Base-by-base conservation (phyloP, 2,797 vertebrate genomes). In the Lates japonicus region DNA sequence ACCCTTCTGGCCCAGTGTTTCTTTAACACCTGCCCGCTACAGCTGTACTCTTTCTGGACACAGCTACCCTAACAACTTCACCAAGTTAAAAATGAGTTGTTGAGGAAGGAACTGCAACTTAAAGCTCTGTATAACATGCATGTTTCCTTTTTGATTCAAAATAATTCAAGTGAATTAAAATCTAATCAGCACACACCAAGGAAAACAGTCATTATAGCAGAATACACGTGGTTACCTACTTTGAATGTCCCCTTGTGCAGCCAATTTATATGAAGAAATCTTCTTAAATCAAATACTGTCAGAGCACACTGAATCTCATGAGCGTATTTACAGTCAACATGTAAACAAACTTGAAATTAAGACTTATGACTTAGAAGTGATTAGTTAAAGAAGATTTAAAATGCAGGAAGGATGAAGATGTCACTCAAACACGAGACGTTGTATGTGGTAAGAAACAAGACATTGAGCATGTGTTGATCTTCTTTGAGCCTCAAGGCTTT, bases 361-460 rank as follows among this genome's bases (percentile, higher is more conserved):
- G 85, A 79, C 70, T 85, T 80, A 81, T 70, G 74, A 81, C 90
- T 70, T 69, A 54, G 69, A 65, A 22, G 82, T 88, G 87, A 91
- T 91, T 90, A 88, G 73, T 91, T 76, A 86, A 93, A 88, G 82
- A 79, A 89, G 88, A 90, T 92, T 91, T 87, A 80, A 90, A 89
- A 76, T 71, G 63, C 66, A 55, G 83, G 58, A 71, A 78, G 87
- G 91, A 91, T 91, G 87, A 92, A 89, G 54, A 70, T 73, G 91
- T 86, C 89, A 87, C 74, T 90, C 84, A 88, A 74, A 87, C 37
- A 54, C 51, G 25, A 84, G 54, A 81, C 29, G 35, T 29, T 20
- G 44, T 25, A 68, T 62, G 59, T 69, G 44, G 44, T 76, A 41
- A 82, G 78, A 88, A 86, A 90, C 62, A 76, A 83, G 78, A 85